Percentiles rank a stretch among this genome's conserved stretches.
Evolutionary conservation across 2,888 invertebrate genomes (phyloP).

Genomic region (Aplocera efformata): DNA sequence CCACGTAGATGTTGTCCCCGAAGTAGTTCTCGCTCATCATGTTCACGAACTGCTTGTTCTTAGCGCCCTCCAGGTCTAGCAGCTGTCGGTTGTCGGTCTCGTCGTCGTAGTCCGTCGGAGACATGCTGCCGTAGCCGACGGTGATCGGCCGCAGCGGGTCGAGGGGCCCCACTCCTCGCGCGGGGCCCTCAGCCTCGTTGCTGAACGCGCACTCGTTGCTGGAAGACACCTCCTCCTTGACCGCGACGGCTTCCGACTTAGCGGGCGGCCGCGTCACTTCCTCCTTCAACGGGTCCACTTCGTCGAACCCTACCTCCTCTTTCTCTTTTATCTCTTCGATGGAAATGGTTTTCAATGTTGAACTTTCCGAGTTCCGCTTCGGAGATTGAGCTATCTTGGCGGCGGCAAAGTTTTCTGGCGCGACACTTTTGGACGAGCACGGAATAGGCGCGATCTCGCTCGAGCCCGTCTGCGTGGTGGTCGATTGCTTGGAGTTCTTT

Average conservation of each 20-base stretch:
- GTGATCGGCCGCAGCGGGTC: conserved; percentile 66
- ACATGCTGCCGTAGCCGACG: conserved; percentile 62
- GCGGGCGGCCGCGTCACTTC: conserved; percentile 41
- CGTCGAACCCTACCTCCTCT: conserved; percentile 37
- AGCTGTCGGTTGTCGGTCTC: conserved; percentile 66
- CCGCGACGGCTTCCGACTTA: conserved; percentile 43
- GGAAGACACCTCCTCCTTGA: conserved; percentile 65
- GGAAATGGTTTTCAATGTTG: conserved; percentile 49
- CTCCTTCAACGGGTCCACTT: conserved; percentile 47
- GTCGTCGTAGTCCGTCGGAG: conserved; percentile 59
- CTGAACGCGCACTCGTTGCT: conserved; percentile 42
- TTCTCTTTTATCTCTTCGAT: conserved; percentile 55
- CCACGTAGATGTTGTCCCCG: conserved; percentile 72
- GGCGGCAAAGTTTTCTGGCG: conserved; percentile 55
- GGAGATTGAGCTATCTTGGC: conserved; percentile 9
- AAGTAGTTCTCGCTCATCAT: conserved; percentile 76
- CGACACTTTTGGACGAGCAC: conserved; percentile 50
- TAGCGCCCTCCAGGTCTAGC: conserved; percentile 62
- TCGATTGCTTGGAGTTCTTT: conserved; percentile 52
- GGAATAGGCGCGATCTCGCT: conserved; percentile 42
- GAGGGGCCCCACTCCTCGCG: conserved; percentile 38
- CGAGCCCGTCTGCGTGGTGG: conserved; percentile 27
- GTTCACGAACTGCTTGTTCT: conserved; percentile 69
- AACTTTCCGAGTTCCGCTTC: conserved; percentile 16
- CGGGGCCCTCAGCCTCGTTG: conserved; percentile 37